Percentiles rank a stretch among this genome's conserved stretches.
These are phyloP conservation scores for Porphyrio hochstetteri DNA, from an alignment of 2,113 vertebrate species.

Conservation along the genomic window DNA sequence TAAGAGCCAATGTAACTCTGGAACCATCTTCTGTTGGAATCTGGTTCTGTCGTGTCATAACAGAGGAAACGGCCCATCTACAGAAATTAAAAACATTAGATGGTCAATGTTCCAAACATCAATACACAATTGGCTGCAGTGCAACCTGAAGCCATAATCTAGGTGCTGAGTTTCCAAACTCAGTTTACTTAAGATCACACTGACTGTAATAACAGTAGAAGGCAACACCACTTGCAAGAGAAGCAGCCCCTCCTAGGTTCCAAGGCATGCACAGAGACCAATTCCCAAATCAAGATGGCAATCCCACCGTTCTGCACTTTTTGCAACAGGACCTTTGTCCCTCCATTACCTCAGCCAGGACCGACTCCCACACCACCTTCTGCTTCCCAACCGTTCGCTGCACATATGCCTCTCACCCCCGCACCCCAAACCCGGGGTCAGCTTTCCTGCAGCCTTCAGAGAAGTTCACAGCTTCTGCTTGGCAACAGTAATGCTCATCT, in stretches of 20 bases:
- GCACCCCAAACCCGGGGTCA: not conserved
- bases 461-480: not conserved
- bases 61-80: constrained; percentile 97
- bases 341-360: not conserved
- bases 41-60: constrained; percentile 99
- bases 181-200: not conserved
- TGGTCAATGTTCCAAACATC: not conserved
- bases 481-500: not conserved
- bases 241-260: not conserved
- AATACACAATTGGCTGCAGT: not conserved
- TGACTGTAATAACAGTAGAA: not conserved
- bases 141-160: not conserved
- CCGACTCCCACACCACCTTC: not conserved
- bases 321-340: not conserved
- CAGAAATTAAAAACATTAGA: not conserved
- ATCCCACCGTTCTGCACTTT: not conserved
- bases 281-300: not conserved
- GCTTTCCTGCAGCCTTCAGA: not conserved
- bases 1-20: constrained; percentile 92
- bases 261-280: not conserved
- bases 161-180: not conserved
- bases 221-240: not conserved
- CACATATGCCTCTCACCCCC: fast-evolving
- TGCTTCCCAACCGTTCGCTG: not conserved
- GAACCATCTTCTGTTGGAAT: constrained; percentile 97